Percentiles rank a stretch among this genome's conserved stretches.
phyloP scores from a whole-genome alignment of 2,888 invertebrate species.

The Neoitamus cyanurus region DNA sequence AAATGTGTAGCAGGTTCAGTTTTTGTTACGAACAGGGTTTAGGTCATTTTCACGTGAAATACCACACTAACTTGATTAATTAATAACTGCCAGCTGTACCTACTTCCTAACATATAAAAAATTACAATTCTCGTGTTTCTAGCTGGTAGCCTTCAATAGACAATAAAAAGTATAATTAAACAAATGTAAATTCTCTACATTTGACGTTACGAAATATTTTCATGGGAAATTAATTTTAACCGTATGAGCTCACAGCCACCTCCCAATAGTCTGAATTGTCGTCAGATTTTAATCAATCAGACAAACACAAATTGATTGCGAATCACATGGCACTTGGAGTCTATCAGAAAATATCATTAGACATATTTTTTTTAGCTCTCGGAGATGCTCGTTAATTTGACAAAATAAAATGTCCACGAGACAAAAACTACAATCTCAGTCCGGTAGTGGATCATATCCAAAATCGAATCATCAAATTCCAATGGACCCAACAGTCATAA shows the following conservation, averaged over 20 bases:
- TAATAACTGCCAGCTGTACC: not conserved
- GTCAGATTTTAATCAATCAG: not conserved
- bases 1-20: not conserved
- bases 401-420: not conserved
- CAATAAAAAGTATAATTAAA: not conserved
- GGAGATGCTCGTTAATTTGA: not conserved
- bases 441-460: not conserved
- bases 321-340: not conserved
- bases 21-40: not conserved
- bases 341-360: not conserved
- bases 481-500: not conserved
- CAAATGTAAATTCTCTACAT: not conserved
- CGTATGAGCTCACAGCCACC: not conserved
- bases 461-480: not conserved
- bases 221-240: not conserved
- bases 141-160: not conserved
- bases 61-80: not conserved
- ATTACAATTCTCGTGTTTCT: not conserved
- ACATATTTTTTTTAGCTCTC: not conserved
- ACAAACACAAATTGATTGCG: not conserved
- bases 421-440: not conserved
- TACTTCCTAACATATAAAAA: not conserved
- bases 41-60: not conserved
- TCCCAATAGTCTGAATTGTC: not conserved
- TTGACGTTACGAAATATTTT: not conserved